Conservation (phyloP, 2,113 vertebrate genomes). For the Phaethon lepturus region DNA sequence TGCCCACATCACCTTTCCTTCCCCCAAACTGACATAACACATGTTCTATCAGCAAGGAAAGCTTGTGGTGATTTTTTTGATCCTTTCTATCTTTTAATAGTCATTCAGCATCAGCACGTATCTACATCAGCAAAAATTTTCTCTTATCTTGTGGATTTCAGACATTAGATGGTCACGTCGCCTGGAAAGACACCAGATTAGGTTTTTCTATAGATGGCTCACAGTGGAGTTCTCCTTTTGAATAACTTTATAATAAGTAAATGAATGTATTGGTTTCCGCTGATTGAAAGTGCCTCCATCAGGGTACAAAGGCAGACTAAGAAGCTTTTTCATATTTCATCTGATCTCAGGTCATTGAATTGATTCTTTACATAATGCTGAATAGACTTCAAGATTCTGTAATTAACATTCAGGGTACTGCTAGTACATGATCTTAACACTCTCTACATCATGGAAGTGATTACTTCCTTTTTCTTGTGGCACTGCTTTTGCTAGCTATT, state of each 20-base stretch:
- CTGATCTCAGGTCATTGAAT: slow-evolving; percentile 37
- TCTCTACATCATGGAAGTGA: background rate
- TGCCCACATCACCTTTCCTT: background rate
- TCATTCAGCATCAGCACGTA: background rate
- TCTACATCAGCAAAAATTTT: background rate
- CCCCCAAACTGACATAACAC: background rate
- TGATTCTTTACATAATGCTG: slow-evolving; percentile 12
- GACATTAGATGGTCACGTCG: background rate
- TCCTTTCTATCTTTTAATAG: background rate
- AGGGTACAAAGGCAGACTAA: slow-evolving; percentile 31
- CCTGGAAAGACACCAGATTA: background rate
- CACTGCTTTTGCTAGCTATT: background rate
- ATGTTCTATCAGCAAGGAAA: background rate
- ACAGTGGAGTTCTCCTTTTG: background rate
- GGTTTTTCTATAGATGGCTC: background rate
- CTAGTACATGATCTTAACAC: slow-evolving; percentile 9
- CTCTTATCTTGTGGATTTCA: background rate
- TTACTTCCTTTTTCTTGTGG: background rate
- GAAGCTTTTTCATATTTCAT: slow-evolving; percentile 45
- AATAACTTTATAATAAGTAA: slow-evolving; percentile 38
- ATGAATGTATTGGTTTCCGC: background rate
- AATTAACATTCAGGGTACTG: slow-evolving; percentile 6
- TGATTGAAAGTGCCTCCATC: slow-evolving; percentile 11
- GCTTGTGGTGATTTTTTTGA: background rate
- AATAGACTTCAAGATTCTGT: slow-evolving; percentile 43